Conservation (phyloP, 2,888 invertebrate species). For the Thymelicus sylvestris region DNA sequence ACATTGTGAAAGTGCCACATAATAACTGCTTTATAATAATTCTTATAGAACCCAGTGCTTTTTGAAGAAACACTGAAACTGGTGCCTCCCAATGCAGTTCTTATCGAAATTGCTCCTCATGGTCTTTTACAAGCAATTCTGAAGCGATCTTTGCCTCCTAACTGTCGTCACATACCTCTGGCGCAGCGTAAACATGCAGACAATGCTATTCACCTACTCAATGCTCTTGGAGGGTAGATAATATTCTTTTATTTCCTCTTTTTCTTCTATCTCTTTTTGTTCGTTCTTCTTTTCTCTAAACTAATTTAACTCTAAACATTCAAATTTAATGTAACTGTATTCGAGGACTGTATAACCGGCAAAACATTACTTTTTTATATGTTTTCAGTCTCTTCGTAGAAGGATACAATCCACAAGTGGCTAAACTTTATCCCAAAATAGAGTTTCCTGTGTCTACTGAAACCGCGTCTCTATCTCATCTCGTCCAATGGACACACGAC, state of each 20-base stretch:
- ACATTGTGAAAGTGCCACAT: too few species aligned
- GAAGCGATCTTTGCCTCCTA: constrained; percentile 58
- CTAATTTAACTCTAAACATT: too few species aligned
- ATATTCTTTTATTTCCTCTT: too few species aligned
- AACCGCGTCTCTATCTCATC: constrained; percentile 91
- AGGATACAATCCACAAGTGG: constrained; percentile 89
- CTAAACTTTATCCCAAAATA: constrained; percentile 89
- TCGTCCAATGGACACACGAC: constrained; percentile 93
- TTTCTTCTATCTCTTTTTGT: too few species aligned
- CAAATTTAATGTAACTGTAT: too few species aligned
- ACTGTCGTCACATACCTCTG: constrained; percentile 18
- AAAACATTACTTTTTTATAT: background rate
- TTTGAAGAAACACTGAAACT: constrained; percentile 90
- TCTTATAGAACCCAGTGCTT: constrained; percentile 79
- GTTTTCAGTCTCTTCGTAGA: constrained; percentile 87
- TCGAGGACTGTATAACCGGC: too few species aligned
- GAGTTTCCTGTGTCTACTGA: constrained; percentile 92
- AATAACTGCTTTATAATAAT: too few species aligned
- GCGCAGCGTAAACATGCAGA: constrained; percentile 1
- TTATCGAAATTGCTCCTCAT: constrained; percentile 94
- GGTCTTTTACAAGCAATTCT: constrained; percentile 93
- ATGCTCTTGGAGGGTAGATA: constrained; percentile 21
- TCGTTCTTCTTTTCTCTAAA: too few species aligned
- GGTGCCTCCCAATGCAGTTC: constrained; percentile 90
- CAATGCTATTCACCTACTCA: background rate